Evolutionary conservation across 1,140 invertebrate species (phyloP).

Genomic region (Cotesia typhae): DNA sequence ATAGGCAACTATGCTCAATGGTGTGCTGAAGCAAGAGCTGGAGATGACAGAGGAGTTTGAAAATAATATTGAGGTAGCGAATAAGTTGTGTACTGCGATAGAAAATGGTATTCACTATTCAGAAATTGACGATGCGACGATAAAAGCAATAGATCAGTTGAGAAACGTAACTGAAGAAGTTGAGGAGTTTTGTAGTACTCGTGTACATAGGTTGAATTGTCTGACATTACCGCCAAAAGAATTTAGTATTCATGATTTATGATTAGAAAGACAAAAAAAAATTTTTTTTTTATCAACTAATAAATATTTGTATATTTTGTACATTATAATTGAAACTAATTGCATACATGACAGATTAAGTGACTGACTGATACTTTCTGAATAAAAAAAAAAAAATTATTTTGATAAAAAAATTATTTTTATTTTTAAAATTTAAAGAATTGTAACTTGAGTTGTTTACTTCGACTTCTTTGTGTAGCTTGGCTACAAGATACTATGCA

Average conservation of each 20-base stretch:
- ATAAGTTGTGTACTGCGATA: conserved; percentile 40
- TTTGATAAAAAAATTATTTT: too few species aligned
- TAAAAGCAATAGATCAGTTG: conserved; percentile 38
- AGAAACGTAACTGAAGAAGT: not conserved
- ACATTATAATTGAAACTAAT: not conserved
- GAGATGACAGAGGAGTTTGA: conserved; percentile 42
- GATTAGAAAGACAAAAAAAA: not conserved
- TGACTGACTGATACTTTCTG: too few species aligned
- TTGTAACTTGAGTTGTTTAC: not conserved
- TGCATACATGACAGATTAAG: too few species aligned
- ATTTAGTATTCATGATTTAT: not conserved
- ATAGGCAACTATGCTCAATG: conserved; percentile 50
- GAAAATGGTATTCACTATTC: conserved; percentile 36
- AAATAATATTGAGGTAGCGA: conserved; percentile 34
- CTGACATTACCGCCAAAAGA: not conserved
- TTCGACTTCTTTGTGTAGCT: conserved; percentile 21
- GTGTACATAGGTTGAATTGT: not conserved
- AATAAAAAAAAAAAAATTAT: too few species aligned
- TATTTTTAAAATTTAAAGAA: too few species aligned
- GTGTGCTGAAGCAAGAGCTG: conserved; percentile 50
- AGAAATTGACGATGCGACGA: conserved; percentile 31
- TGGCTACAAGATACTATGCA: not conserved
- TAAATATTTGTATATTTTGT: not conserved
- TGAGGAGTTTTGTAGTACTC: not conserved
- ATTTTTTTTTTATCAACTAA: not conserved